phyloP scores from a whole-genome alignment of 2,113 vertebrate species.

The Corapipo altera region DNA sequence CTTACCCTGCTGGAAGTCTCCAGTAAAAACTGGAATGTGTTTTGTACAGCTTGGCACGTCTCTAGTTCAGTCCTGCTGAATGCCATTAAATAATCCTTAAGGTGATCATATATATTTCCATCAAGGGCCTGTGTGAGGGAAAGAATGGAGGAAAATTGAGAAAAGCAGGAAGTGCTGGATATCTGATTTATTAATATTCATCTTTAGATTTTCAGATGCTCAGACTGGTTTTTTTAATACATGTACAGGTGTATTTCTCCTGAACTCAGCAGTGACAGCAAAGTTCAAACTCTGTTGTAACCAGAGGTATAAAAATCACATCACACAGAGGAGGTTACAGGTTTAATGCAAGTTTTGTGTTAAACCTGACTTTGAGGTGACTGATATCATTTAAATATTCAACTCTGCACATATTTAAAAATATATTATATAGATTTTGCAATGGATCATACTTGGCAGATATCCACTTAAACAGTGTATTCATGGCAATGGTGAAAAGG shows the following conservation, averaged over 20 bases:
- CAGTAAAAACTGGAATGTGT: conserved; percentile 95
- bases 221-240: accelerated
- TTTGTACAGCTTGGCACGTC: conserved; percentile 91
- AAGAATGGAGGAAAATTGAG: neutral
- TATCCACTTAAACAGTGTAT: accelerated
- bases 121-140: conserved; percentile 82
- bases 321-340: accelerated
- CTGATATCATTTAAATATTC: neutral
- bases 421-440: neutral
- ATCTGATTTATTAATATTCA: too few relatives aligned
- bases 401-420: neutral
- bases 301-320: neutral
- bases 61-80: conserved; percentile 95
- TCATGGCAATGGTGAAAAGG: accelerated
- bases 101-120: conserved; percentile 89
- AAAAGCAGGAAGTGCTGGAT: neutral
- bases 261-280: accelerated
- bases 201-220: accelerated
- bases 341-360: neutral
- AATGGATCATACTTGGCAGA: neutral
- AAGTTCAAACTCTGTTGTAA: neutral
- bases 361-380: neutral
- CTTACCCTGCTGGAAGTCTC: conserved; percentile 95
- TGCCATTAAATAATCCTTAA: conserved; percentile 93
- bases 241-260: neutral